Evolutionary conservation across 1,140 invertebrate species (phyloP), one percentile per base, ranked within the genome.

Genomic region (Scaptomyza montana): DNA sequence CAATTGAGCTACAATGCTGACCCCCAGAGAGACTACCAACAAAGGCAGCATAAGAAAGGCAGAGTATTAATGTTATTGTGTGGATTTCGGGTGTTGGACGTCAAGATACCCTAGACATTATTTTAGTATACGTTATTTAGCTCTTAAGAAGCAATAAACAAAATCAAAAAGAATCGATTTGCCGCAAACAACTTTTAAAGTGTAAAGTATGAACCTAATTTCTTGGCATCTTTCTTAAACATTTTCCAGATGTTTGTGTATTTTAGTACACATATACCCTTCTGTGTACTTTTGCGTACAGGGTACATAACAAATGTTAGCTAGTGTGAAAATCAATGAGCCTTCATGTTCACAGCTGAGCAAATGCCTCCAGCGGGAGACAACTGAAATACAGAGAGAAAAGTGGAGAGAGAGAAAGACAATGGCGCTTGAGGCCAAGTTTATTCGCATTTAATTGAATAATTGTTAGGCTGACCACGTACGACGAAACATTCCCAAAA

Each of bases 401-500:
- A n/a, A 21, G 19, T 2, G 19, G 39, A 8, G 13, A 33, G 7
- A 36, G 25, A 21, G 21, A 25, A 10, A 49, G 36, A 30, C 56
- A 63, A 57, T 25, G 64, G 56, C 33, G 28, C 78, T 67, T 25
- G 45, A 56, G 70, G 81, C 70, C 21, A 80, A 87, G 78, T 86
- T 74, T 80, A 75, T 90, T 77, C 71, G 69, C 64, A 91, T 90
- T 89, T 90, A 91, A 91, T 91, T 91, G 85, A 91, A 89, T 91
- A 91, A 91, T 91, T 90, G 76, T 77, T 80, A 79, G 71, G 78
- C 90, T 71, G 65, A 61, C 76, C 76, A 86, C 82, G 82, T 87
- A 75, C 57, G 53, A 63, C 10, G 47, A 50, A 41, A 73, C 13
- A 39, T 36, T 53, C 30, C 16, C 62, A 5, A 16, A 9, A n/a